A percentile compares a stretch with the other conserved stretches of the same genome.
Evolutionary conservation across 2,888 invertebrate species (phyloP).

Genomic region (Himalopsyche anomala): DNA sequence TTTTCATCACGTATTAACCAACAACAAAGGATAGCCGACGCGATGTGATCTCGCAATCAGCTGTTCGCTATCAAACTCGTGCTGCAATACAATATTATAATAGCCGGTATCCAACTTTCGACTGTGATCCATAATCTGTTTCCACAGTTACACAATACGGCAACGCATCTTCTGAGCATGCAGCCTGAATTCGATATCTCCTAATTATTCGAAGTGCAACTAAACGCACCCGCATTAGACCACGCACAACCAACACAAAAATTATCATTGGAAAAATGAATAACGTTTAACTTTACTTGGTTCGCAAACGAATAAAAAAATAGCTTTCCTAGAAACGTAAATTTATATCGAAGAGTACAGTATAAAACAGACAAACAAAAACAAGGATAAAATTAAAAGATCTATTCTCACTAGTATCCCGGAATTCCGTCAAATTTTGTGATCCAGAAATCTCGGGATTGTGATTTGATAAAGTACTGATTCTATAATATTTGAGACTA

Average conservation of each 20-base stretch:
- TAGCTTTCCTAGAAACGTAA: too few relatives aligned
- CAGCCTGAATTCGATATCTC: not conserved
- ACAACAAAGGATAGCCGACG: slow-evolving; percentile 1
- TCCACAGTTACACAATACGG: slow-evolving; percentile 4
- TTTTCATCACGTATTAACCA: not conserved
- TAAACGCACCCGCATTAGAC: not conserved
- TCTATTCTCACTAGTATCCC: too few relatives aligned
- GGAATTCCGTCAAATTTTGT: too few relatives aligned
- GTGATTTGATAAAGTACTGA: too few relatives aligned
- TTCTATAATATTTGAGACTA: too few relatives aligned
- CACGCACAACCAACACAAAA: not conserved
- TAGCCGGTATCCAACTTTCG: not conserved
- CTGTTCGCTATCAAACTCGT: not conserved
- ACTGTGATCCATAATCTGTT: slow-evolving; percentile 14
- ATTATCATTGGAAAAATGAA: too few relatives aligned
- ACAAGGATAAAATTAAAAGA: too few relatives aligned
- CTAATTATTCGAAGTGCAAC: not conserved
- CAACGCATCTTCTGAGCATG: not conserved
- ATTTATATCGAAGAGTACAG: too few relatives aligned
- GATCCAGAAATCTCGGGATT: too few relatives aligned
- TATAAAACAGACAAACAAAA: too few relatives aligned
- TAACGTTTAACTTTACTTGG: too few relatives aligned
- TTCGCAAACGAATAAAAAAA: too few relatives aligned
- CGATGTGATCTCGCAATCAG: not conserved
- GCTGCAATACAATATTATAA: not conserved